Evolutionary conservation across 2,797 vertebrate genomes (phyloP).

Genomic region (Serranus cabrilla): DNA sequence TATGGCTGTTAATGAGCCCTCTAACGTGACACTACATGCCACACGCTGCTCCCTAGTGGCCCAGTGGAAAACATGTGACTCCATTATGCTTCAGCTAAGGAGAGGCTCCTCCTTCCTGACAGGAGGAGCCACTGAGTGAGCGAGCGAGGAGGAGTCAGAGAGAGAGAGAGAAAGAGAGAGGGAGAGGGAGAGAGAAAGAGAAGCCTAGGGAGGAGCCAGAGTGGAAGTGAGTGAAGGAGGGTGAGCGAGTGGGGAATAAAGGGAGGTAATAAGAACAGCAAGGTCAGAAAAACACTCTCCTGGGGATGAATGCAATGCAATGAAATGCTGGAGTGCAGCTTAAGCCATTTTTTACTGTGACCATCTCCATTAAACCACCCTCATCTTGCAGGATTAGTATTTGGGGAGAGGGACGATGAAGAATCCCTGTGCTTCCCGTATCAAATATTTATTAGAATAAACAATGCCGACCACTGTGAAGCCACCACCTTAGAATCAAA

Average conservation of each 20-base stretch:
- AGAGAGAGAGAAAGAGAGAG: slow-evolving; percentile 12
- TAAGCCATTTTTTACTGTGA: slow-evolving; percentile 29
- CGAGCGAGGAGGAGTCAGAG: slow-evolving; percentile 34
- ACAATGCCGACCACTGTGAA: slow-evolving; percentile 2
- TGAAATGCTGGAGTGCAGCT: slow-evolving; percentile 36
- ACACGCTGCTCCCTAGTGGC: slow-evolving; percentile 84
- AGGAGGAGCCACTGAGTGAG: slow-evolving; percentile 37
- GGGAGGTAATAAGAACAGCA: slow-evolving; percentile 47
- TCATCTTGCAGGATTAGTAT: slow-evolving; percentile 31
- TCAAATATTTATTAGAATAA: neutral
- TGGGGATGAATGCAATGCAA: slow-evolving; percentile 39
- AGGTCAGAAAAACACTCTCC: slow-evolving; percentile 57
- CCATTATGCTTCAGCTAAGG: slow-evolving; percentile 23
- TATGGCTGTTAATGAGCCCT: slow-evolving; percentile 68
- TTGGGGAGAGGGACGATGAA: slow-evolving; percentile 5
- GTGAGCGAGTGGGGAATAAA: slow-evolving; percentile 26
- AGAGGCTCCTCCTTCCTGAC: slow-evolving; percentile 48
- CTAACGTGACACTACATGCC: slow-evolving; percentile 70
- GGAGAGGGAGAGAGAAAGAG: slow-evolving; percentile 1
- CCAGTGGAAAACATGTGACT: slow-evolving; percentile 62
- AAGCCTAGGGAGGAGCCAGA: slow-evolving; percentile 32
- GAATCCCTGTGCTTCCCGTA: neutral
- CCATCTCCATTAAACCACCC: slow-evolving; percentile 28
- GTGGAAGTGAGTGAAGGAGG: neutral
- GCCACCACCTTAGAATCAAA: slow-evolving; percentile 19